Percentiles rank a stretch among this genome's conserved stretches.
These are phyloP conservation scores for Hypotaenidia philippensis DNA, from an alignment of 2,797 vertebrate species.

Conservation along the genomic window DNA sequence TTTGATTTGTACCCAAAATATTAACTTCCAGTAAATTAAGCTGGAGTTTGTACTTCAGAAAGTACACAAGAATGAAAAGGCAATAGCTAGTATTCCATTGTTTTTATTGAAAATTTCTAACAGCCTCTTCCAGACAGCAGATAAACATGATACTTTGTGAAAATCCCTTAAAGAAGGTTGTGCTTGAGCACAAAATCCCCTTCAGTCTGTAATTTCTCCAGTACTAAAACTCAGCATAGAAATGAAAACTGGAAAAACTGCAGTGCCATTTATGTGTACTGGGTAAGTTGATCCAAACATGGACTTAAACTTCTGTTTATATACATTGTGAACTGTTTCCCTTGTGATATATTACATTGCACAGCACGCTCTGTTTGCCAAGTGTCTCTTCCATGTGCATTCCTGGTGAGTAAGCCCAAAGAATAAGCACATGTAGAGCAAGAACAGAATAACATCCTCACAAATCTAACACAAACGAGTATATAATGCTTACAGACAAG, in stretches of 20 bases:
- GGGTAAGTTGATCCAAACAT: background rate
- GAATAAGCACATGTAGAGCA: background rate
- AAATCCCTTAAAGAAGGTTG: background rate
- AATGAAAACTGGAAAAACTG: background rate
- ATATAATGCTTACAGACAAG: background rate
- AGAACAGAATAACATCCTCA: background rate
- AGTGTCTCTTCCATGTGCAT: background rate
- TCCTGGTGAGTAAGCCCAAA: background rate
- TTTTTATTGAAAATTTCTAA: background rate
- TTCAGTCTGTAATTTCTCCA: background rate
- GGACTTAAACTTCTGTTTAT: background rate
- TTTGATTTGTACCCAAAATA: background rate
- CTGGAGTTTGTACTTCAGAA: background rate
- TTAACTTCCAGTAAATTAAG: background rate
- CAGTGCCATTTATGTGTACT: background rate
- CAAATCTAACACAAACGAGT: background rate
- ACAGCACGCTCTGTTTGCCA: background rate
- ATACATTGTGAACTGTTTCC: background rate
- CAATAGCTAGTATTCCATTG: background rate
- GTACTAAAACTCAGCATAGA: background rate
- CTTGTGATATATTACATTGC: background rate
- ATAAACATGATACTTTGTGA: background rate
- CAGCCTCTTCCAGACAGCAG: background rate
- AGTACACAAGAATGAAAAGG: background rate
- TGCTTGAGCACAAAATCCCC: background rate